Evolutionary conservation across 2,888 invertebrate genomes (phyloP), one percentile per base, ranked within the genome.

Genomic region (Standfussiana lucernea): DNA sequence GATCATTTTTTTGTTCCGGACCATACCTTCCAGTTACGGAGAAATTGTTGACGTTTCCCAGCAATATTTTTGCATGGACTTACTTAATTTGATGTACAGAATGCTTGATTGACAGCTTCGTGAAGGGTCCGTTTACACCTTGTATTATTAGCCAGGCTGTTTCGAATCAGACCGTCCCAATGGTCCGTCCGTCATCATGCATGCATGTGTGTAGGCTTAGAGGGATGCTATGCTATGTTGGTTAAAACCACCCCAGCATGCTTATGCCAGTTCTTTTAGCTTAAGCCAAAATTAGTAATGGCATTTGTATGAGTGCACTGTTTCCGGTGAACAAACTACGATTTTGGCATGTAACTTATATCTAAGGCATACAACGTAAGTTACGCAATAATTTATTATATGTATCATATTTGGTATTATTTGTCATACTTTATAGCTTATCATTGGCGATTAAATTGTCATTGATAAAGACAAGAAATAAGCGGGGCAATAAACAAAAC

Each of bases 391-490:
- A 32, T 62, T 47, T 42, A 64, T 47, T 47, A 62, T 47, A 1
- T 45, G 28, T 37, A 10, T 61, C 24, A 50, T 69, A 69, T 50
- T 47, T 32, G 5, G 13, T 32, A 59, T 32, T 2, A 53, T 53
- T 32, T 35, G 35, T 50, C 4, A 67, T n/a, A n/a, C 24, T 13
- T 50, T 66, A 40, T 28, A n/a, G 8, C 15, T 40, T 64, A 76
- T 72, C 59, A 21, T 32, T 35, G 10, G n/a, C 53, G 53, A 79
- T 79, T 62, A 79, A 70, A 72, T 32, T 56, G 69, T 81, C 73
- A 61, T 45, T 64, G 83, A 82, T 83, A 78, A 68, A 66, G n/a
- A 66, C n/a, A 37, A 35, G 0, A 65, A 50, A 70, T 61, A 28
- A 40, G 24, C n/a, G n/a, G 42, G 68, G 37, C 50, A 71, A 71